Evolutionary conservation across 2,888 invertebrate species (phyloP), one percentile per base, ranked within the genome.

Genomic region (Euspilapteryx auroguttella): DNA sequence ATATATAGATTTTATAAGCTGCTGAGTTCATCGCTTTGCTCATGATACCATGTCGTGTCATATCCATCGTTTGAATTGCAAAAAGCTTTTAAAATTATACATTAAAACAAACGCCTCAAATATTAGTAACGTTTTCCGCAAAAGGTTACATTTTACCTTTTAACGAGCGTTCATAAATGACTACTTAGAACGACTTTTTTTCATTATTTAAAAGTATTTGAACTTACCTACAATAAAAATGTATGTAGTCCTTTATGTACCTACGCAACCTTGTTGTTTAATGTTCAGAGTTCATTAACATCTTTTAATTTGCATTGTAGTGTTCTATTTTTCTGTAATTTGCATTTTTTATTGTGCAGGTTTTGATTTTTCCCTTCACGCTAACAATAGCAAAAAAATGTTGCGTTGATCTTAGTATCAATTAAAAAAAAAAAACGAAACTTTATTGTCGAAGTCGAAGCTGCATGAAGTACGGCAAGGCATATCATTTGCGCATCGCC

Each of bases 361-460:
- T 73, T 61, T 73, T 71, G 61, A 64, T 54, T 66, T 71, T 68
- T 65, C 63, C 58, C 71, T 64, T 63, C 61, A 61, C 62, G 68
- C 69, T 73, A 73, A 75, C 73, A 63, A 56, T 64, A 66, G 75
- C 73, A 73, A 66, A 68, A 71, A 75, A 73, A 73, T 73, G 73
- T 73, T 75, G 73, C 73, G 63, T 68, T 64, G 64, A 62, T 66
- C 59, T 62, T 51, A 12, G 8, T 7, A 50, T 51, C 52, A 56
- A 47, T 52, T 42, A 48, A 53, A 47, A 22, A 55, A 49, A 47
- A 55, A 44, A 50, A 40, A 7, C 12, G 10, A 24, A 12, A 12
- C 9, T 15, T 14, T 24, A 14, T 25, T 50, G n/a, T n/a, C n/a
- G n/a, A n/a, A n/a, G n/a, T n/a, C n/a, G n/a, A n/a, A n/a, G n/a